Percentiles rank a stretch among this genome's conserved stretches.
Conservation (phyloP, 2,888 invertebrate genomes). For the Lithophane ornitopus region DNA sequence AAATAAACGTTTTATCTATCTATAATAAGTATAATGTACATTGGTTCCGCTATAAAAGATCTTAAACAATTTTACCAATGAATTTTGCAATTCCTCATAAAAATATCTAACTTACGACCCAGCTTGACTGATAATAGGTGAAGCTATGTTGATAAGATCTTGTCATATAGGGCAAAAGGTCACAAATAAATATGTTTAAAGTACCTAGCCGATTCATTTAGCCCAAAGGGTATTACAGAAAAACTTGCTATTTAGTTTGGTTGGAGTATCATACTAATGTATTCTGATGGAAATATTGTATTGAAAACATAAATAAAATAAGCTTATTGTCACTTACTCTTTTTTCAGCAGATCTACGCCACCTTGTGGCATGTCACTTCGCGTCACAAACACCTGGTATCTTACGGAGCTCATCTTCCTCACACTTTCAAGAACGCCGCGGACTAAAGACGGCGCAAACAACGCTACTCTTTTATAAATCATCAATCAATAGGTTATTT, state of each 20-base stretch:
- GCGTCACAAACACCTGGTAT: constrained; percentile 92
- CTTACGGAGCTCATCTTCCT: constrained; percentile 82
- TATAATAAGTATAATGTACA: neutral
- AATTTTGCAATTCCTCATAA: neutral
- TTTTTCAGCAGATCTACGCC: constrained; percentile 91
- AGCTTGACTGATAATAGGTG: neutral
- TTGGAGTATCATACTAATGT: neutral
- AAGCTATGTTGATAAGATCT: neutral
- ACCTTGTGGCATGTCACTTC: constrained; percentile 91
- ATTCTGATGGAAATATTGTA: no score
- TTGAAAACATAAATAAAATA: neutral
- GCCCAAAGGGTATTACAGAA: neutral
- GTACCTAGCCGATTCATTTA: neutral
- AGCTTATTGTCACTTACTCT: constrained; percentile 87
- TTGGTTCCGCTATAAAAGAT: neutral
- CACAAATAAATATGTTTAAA: neutral
- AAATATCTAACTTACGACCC: neutral
- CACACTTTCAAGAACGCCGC: constrained; percentile 63
- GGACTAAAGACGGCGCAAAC: constrained; percentile 69
- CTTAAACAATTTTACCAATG: neutral
- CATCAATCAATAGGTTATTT: constrained; percentile 74
- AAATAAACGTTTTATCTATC: no score
- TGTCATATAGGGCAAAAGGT: neutral
- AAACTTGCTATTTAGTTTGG: neutral
- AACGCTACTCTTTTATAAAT: constrained; percentile 75